Conservation (phyloP, 2,888 invertebrate species). For the Eristalis intricaria region DNA sequence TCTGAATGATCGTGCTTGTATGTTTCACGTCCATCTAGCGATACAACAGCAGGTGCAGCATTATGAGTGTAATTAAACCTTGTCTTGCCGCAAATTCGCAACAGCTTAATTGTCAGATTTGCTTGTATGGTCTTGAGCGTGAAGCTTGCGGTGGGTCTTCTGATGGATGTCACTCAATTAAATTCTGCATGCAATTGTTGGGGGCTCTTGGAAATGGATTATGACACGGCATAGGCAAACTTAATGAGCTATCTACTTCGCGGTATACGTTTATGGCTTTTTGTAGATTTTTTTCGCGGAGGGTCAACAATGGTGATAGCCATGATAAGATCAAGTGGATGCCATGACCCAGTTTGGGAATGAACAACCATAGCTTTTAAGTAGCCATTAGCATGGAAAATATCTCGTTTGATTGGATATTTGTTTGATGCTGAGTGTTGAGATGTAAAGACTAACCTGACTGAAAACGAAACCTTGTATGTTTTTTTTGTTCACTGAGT, state of each 20-base stretch:
- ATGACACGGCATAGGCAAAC: background rate
- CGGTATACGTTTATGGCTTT: background rate
- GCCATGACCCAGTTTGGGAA: background rate
- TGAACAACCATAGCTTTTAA: background rate
- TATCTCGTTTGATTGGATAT: background rate
- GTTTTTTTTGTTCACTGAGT: background rate
- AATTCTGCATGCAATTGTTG: conserved; percentile 1
- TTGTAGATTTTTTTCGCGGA: background rate
- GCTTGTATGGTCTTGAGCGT: background rate
- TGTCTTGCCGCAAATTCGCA: background rate
- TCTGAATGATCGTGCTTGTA: background rate
- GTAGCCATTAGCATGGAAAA: background rate
- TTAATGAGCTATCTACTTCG: background rate
- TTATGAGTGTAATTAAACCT: background rate
- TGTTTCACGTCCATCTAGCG: background rate
- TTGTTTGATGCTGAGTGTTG: background rate
- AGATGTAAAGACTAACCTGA: background rate
- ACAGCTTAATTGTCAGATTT: conserved; percentile 6
- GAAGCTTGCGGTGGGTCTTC: background rate
- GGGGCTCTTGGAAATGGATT: background rate
- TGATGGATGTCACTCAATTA: background rate
- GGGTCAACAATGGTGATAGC: background rate
- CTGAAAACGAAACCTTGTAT: background rate
- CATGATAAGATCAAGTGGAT: background rate
- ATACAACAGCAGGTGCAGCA: conserved; percentile 10